Percentiles rank a stretch among this genome's conserved stretches.
phyloP scores from a whole-genome alignment of 2,797 vertebrate species.

The Aulostomus chinensis region DNA sequence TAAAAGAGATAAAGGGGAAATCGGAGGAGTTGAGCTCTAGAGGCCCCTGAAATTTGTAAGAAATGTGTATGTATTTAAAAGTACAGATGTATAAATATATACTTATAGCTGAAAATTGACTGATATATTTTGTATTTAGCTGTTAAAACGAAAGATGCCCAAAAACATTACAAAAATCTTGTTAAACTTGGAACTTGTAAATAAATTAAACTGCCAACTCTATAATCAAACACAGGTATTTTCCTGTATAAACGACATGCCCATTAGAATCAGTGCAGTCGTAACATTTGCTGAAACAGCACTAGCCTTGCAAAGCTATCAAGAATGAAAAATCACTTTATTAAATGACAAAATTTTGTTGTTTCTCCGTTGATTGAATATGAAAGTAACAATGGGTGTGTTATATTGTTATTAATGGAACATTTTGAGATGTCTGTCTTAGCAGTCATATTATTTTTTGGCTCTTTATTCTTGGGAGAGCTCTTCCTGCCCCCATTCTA shows the following conservation, averaged over 20 bases:
- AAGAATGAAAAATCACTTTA: constrained; percentile 18
- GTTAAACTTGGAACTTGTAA: constrained; percentile 56
- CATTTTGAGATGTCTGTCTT: constrained; percentile 66
- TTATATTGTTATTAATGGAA: constrained; percentile 68
- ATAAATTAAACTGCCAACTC: constrained; percentile 56
- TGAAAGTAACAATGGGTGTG: constrained; percentile 62
- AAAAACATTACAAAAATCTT: constrained; percentile 40
- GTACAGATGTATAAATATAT: constrained; percentile 69
- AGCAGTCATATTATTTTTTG: constrained; percentile 47
- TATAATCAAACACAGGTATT: constrained; percentile 31
- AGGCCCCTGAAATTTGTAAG: constrained; percentile 35
- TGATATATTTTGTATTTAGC: constrained; percentile 80
- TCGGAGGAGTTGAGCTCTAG: constrained; percentile 8
- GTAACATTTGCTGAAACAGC: constrained; percentile 9
- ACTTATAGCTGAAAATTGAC: constrained; percentile 61
- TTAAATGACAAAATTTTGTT: constrained; percentile 30
- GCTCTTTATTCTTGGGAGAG: constrained; percentile 57
- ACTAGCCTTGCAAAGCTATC: constrained; percentile 21
- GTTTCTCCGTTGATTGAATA: constrained; percentile 54
- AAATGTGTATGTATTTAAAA: constrained; percentile 59
- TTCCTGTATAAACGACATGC: constrained; percentile 8
- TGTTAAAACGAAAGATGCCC: constrained; percentile 48
- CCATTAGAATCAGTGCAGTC: neutral
- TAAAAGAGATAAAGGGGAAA: constrained; percentile 1
- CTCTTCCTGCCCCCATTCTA: constrained; percentile 74